Base-by-base conservation (phyloP, 2,113 vertebrate species). In the Sinocyclocheilus anophthalmus region DNA sequence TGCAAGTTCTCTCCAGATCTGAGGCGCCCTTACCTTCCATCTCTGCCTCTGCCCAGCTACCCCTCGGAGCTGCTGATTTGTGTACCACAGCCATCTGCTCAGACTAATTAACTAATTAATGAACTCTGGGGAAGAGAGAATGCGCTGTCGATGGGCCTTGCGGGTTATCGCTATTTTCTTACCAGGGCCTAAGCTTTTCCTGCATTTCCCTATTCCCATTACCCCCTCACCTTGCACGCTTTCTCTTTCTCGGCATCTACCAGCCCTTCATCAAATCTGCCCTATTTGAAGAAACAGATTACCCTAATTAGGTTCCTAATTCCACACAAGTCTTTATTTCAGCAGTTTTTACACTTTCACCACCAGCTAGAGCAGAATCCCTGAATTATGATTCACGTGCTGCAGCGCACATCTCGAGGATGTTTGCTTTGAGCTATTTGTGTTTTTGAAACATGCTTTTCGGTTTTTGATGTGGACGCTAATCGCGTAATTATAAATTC, bases 31-130 rank as follows among this genome's bases (percentile, higher is more conserved):
- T 91, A 91, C 92, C 92, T 92, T 90, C 89, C 88, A 90, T 86
- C 89, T 92, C 90, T 91, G 90, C 88, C 87, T 91, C 86, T 82
- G 50, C 91, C 75, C 67, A 59, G 70, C 67, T 82, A 72, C 70
- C 37, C 90, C 65, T 87, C 33, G 83, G 69, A 93, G 92, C 89
- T 90, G 90, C 92, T 94, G 92, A 94, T 94, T 92, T 93, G 92
- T 93, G 92, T 91, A 92, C 92, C 91, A 90, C 61, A 90, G 92
- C 94, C 94, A 95, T 95, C 94, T 95, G 94, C 91, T 95, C 90
- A 85, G 91, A 93, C 93, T 95, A 94, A 95, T 95, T 93, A 94
- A 94, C 94, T 94, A 94, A 95, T 95, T 93, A 94, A 94, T 94
- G 92, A 94, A 93, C 93, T 92, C 91, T 90, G 89, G 92, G 93